Base-by-base conservation (phyloP, 2,888 invertebrate genomes). In the Galerucella pusilla region DNA sequence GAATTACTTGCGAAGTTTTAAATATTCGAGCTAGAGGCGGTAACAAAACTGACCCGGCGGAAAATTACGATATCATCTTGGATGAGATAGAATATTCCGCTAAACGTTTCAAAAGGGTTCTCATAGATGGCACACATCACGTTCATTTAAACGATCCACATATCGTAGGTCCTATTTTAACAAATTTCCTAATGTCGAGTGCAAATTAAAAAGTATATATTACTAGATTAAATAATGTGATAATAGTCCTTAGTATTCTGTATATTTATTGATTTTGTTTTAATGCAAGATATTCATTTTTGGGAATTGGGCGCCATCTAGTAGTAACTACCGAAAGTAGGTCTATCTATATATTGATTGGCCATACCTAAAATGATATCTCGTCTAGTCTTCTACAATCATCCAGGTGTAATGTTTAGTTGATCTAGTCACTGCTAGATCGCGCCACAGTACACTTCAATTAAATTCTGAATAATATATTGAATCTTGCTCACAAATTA, bases 61-160 rank as follows among this genome's bases (percentile, higher is more conserved):
- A 93, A 73, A 89, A 92, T 80, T 96, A 95, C 84, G 85, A 91
- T 14, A 86, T 89, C 70, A 91, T 94, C 2, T 88, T 96, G 69
- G 91, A 93, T 57, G 89, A 90, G 75, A 89, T 96, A 77, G 91
- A 90, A 83, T 80, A 88, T 61, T 88, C 87, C 0, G 90, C 94
- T 0, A 89, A 89, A 61, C 87, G 87, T 76, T 90, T 94, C 63
- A 90, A 90, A 68, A 93, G 91, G 77, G 89, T 91, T 54, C 91
- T 93, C 84, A 92, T 96, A 3, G 90, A 92, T 75, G 96, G 96
- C 0, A 93, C 94, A 0, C 96, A 96, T 88, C 96, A 96, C 83
- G 90, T 96, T 10, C 96, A 96, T 83, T 88, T 96, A 74, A 94
- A 94, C 80, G 89, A 93, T 57, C 93, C 95, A 0, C 90, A 93